Evolutionary conservation across 1,140 invertebrate species (phyloP), one percentile per base, ranked within the genome.

Genomic region (Habropoda laboriosa): DNA sequence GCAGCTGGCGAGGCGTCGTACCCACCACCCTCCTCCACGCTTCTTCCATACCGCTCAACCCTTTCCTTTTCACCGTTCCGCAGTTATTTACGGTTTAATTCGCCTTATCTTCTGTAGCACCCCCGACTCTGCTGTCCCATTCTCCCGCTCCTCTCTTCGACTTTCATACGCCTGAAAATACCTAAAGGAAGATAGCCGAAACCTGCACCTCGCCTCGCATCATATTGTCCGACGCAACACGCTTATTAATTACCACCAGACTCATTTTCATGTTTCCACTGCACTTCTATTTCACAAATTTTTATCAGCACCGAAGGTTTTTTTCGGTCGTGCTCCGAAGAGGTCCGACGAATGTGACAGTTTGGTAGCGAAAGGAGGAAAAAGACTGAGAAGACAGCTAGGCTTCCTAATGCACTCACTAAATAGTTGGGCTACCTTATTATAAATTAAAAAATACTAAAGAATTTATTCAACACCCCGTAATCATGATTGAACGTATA

Each of bases 41-140:
- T 63, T 21, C 66, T 40, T 57, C 86, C 40, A 42, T 61, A 51
- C 63, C 47, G 21, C 71, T 74, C 74, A 47, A 64, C 63, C 85
- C 53, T 73, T 87, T 86, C 86, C 89, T 90, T 91, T 90, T 89
- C 90, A 88, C 88, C 88, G 87, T 92, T 92, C 89, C 88, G 86
- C 91, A 91, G 92, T 93, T 93, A 93, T 93, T 93, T 93, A 93
- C 92, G 92, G 87, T 92, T 92, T 92, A 92, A 92, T 91, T 93
- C 91, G 92, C 92, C 92, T 93, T 93, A 93, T 93, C 92, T 90
- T 86, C 87, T 83, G 73, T 80, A 77, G 86, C 80, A 82, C 82
- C 87, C 81, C 81, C 71, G 71, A 85, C 79, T 42, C 83, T 78
- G 71, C 76, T 87, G 64, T 75, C 84, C 77, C 83, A 58, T 68